Base-by-base conservation (phyloP, 2,888 invertebrate genomes). In the Troglohyphantes excavatus region DNA sequence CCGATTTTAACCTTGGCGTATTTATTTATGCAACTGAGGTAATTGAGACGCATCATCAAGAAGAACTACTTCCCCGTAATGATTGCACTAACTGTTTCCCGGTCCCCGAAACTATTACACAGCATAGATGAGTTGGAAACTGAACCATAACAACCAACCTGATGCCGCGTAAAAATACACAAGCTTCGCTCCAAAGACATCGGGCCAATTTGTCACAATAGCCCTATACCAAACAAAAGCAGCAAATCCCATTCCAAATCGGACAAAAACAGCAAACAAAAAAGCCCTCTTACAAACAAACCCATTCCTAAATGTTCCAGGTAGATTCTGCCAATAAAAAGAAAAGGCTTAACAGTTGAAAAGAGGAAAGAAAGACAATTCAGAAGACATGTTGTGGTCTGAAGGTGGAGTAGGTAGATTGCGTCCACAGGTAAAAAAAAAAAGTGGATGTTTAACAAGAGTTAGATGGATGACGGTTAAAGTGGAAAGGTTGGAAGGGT, bases 401-500 rank as follows among this genome's bases (percentile, higher is more conserved):
- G 5, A 63, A 23, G 26, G 39, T 26, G 33, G 67, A 23, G 19
- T 46, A 19, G 53, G 75, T 46, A 19, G 65, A 63, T 67, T 75
- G 75, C 67, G 67, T 76, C 67, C 53, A 59, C 29, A 79, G 81
- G 81, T 88, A 79, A 79, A 33, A 72, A 39, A 26, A 73, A 59
- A 61, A 67, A 23, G 46, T 43, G 65, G 75, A 53, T 84, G 67
- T 75, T 81, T 81, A 88, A 88, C 87, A 88, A 89, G 88, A 75
- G 81, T 67, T 65, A 89, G 88, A 89, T 89, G 82, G 82, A 89
- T 89, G 82, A 39, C 3, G 67, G 82, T 76, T 82, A 89, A 89
- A 89, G 88, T 89, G 88, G 82, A 82, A 89, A 88, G 73, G 87
- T 79, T 81, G 87, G 81, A 81, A 61, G 82, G 88, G 88, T 88